These are phyloP conservation scores for Temnothorax longispinosus DNA, from an alignment of 1,140 invertebrate species.

Conservation along the genomic window DNA sequence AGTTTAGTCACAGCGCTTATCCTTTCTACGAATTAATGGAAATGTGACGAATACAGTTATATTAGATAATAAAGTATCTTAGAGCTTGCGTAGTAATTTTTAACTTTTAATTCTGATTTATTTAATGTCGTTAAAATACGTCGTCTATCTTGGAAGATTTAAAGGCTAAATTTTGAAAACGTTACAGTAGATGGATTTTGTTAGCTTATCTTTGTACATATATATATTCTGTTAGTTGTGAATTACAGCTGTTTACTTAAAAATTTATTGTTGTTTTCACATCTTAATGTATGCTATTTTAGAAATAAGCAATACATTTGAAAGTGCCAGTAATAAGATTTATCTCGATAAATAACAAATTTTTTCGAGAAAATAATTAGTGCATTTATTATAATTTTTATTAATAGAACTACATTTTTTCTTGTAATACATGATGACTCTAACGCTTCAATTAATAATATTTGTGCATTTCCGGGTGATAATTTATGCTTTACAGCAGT, in stretches of 20 bases:
- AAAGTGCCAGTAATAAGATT: not conserved
- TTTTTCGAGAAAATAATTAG: not conserved
- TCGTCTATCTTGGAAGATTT: not conserved
- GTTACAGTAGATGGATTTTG: not conserved
- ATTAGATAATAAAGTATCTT: not conserved
- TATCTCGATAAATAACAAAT: not conserved
- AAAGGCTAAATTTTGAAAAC: not conserved
- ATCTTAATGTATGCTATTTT: not conserved
- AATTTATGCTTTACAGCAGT: not conserved
- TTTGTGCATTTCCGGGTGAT: not conserved
- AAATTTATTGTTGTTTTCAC: not conserved
- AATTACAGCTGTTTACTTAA: not conserved
- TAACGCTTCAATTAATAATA: not conserved
- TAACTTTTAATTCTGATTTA: slow-evolving; percentile 5
- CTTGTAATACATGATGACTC: not conserved
- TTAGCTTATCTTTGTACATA: not conserved
- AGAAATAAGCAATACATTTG: not conserved
- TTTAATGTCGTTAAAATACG: not conserved
- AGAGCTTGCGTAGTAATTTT: not conserved
- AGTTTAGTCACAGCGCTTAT: not conserved
- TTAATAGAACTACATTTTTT: slow-evolving; percentile 20
- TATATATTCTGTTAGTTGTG: not conserved
- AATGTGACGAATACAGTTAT: not conserved
- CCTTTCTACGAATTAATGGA: not conserved
- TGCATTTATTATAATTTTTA: slow-evolving; percentile 9